Evolutionary conservation across 1,140 invertebrate genomes (phyloP).

Genomic region (Meloidogyne hapla): DNA sequence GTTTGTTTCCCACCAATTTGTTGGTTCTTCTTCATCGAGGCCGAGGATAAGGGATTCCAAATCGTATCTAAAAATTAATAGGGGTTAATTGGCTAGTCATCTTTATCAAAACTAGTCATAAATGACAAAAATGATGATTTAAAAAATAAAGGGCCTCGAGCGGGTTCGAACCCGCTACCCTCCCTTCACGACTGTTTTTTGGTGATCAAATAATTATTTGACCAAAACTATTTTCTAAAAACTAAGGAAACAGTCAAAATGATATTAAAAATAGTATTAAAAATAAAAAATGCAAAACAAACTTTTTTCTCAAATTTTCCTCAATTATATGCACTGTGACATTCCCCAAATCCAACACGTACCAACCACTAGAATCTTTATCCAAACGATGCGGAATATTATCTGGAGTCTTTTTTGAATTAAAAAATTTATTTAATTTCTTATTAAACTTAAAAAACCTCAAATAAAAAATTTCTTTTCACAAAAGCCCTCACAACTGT

Average conservation of each 20-base stretch:
- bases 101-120: no score
- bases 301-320: slow-evolving; percentile 10
- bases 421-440: neutral
- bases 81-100: no score
- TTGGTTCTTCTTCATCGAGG: neutral
- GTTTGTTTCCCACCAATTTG: neutral
- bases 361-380: neutral
- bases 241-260: no score
- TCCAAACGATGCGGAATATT: neutral
- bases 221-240: neutral
- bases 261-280: neutral
- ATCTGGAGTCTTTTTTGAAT: neutral
- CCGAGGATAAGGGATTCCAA: slow-evolving; percentile 12
- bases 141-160: no score
- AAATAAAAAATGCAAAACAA: slow-evolving; percentile 2
- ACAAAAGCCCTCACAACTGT: slow-evolving; percentile 5
- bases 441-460: neutral
- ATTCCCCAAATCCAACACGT: neutral
- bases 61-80: slow-evolving; percentile 4
- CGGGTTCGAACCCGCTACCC: no score
- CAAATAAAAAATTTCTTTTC: slow-evolving; percentile 17
- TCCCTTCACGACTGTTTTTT: no score
- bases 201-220: no score
- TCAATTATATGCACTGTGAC: slow-evolving; percentile 15
- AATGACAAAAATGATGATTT: no score